Evolutionary conservation across 2,797 vertebrate species (phyloP).

Genomic region (Amblyraja radiata): DNA sequence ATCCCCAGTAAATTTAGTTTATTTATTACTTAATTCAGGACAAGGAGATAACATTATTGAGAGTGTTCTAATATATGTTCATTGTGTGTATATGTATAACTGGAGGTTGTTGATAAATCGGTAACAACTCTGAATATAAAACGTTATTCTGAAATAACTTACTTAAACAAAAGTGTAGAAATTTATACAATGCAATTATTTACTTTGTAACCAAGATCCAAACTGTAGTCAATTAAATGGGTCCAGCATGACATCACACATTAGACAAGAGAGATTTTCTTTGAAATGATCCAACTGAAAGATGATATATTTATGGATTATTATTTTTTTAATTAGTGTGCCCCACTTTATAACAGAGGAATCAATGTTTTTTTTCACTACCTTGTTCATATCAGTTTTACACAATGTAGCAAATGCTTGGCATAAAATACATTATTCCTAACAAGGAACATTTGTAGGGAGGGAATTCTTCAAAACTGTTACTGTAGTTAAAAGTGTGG

Average conservation of each 20-base stretch:
- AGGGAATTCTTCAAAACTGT: neutral
- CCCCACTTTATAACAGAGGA: neutral
- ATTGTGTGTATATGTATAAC: neutral
- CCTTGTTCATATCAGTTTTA: neutral
- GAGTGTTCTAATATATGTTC: neutral
- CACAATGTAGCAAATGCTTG: neutral
- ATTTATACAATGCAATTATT: neutral
- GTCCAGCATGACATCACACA: neutral
- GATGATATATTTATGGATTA: neutral
- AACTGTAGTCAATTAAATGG: neutral
- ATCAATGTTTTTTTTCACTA: neutral
- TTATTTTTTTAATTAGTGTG: neutral
- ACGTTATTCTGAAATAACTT: neutral
- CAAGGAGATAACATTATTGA: neutral
- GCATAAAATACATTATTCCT: neutral
- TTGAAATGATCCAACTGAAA: constrained; percentile 10
- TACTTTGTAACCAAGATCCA: neutral
- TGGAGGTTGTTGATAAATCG: neutral
- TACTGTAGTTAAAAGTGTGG: neutral
- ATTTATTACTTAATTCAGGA: neutral
- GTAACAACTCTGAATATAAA: neutral
- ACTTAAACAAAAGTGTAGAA: neutral
- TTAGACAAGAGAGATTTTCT: neutral
- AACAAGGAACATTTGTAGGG: neutral
- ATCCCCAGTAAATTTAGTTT: neutral